Base-by-base conservation (phyloP, 2,888 invertebrate genomes). In the Disparrhopalites patrizii region DNA sequence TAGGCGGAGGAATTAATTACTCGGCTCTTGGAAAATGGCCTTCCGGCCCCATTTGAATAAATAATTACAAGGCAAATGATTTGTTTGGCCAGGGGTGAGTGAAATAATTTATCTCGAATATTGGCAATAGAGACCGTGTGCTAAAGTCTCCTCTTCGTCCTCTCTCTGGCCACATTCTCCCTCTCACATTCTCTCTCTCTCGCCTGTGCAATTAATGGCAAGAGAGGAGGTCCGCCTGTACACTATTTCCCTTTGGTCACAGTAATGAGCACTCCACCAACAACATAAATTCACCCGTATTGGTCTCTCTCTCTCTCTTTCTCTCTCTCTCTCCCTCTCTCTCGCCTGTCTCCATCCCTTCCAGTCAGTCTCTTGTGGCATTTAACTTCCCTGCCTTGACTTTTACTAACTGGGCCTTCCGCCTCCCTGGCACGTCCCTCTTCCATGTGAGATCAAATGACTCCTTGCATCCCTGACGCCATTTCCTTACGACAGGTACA, bases 1-100 rank as follows among this genome's bases (percentile, higher is more conserved):
- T 60, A 60, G 60, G 47, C 60, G 60, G 43, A 40, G 58, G 58
- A 60, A 60, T 60, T 60, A 60, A 60, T 60, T 60, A 60, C 60
- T 58, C 28, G 8, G 27, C 31, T 43, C 47, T 47, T 43, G 47
- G 43, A 47, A 47, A 47, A 47, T 47, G 31, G 47, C 60, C 47
- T 60, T 47, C 60, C 47, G 60, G 47, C 18, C 47, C 50, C 40
- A 60, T 60, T 60, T 60, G 60, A 60, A 60, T 60, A 60, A 60
- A 60, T 60, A 60, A 60, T 58, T 58, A 58, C 58, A 23, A n/a
- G 15, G 43, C 27, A 33, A 55, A 55, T 55, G 55, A 55, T 56
- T 56, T 56, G 56, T 38, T 20, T 13, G 25, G 38, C 55, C 38
- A 56, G 10, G 23, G 36, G 3, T 56, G 27, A 38, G 18, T 31